Evolutionary conservation across 2,797 vertebrate genomes (phyloP).

Genomic region (Phylloscopus collybita): DNA sequence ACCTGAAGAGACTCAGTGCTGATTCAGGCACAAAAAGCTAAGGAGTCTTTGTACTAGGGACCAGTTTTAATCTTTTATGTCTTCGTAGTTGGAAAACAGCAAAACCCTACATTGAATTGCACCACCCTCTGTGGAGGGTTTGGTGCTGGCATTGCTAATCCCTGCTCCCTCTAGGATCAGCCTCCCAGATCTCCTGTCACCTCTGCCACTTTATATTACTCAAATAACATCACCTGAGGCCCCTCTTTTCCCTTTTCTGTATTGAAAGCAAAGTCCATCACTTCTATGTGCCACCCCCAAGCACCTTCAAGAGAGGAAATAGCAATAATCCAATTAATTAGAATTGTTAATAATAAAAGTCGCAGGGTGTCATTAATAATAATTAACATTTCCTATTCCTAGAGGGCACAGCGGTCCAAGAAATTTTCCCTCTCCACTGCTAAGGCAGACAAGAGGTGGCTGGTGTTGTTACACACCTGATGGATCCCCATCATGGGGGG

Average conservation of each 20-base stretch:
- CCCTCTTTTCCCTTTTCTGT: background rate
- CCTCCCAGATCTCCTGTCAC: background rate
- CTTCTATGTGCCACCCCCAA: background rate
- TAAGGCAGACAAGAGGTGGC: background rate
- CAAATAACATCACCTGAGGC: background rate
- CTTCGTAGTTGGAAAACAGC: background rate
- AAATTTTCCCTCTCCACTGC: background rate
- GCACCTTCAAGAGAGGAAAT: background rate
- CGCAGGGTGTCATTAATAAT: slow-evolving; percentile 38
- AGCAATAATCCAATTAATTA: slow-evolving; percentile 49
- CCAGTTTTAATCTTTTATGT: background rate
- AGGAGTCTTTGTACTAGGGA: background rate
- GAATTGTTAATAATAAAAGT: slow-evolving; percentile 40
- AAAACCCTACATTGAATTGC: background rate
- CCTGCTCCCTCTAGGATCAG: background rate
- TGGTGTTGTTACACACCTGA: background rate
- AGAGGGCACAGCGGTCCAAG: background rate
- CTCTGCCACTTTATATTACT: background rate
- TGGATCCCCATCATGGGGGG: background rate
- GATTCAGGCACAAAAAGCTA: background rate
- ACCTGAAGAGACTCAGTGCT: background rate
- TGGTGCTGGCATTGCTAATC: background rate
- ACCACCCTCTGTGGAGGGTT: background rate
- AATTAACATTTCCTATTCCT: slow-evolving; percentile 41
- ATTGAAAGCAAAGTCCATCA: background rate